These are phyloP conservation scores for Drosophila falleni DNA, from an alignment of 2,888 invertebrate species.

Conservation along the genomic window DNA sequence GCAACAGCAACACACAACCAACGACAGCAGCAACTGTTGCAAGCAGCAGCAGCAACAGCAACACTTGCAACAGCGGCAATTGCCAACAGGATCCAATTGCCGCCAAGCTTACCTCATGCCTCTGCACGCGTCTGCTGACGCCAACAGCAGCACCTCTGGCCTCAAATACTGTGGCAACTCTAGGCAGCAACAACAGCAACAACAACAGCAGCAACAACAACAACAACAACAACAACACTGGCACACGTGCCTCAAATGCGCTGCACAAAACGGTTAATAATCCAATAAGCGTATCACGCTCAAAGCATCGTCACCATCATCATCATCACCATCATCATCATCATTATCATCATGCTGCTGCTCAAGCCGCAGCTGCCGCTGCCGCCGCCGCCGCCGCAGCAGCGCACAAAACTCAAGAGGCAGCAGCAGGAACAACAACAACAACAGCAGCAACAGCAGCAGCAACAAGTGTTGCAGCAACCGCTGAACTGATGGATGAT, in stretches of 20 bases:
- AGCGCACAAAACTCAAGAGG: slow-evolving; percentile 19
- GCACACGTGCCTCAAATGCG: slow-evolving; percentile 6
- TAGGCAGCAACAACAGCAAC: slow-evolving; percentile 9
- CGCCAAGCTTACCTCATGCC: slow-evolving; percentile 85
- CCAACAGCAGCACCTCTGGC: slow-evolving; percentile 2
- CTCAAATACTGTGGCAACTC: slow-evolving; percentile 20
- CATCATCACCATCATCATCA: slow-evolving; percentile 84
- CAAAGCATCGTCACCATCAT: slow-evolving; percentile 83
- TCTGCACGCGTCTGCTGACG: slow-evolving; percentile 83
- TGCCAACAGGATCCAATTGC: slow-evolving; percentile 85
- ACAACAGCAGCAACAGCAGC: slow-evolving; percentile 4
- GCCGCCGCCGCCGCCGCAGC: slow-evolving; percentile 23
- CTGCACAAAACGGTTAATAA: slow-evolving; percentile 85
- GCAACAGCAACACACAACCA: slow-evolving; percentile 2
- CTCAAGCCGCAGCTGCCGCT: slow-evolving; percentile 40
- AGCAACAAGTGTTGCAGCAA: slow-evolving; percentile 1
- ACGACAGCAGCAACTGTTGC: slow-evolving; percentile 25
- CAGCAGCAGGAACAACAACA: slow-evolving; percentile 7
- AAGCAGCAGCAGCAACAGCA: neutral
- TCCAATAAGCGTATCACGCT: slow-evolving; percentile 76
- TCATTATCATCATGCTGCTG: slow-evolving; percentile 74
- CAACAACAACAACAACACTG: slow-evolving; percentile 5
- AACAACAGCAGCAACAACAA: slow-evolving; percentile 5
- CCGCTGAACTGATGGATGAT: slow-evolving; percentile 76
- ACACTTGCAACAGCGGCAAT: slow-evolving; percentile 45